A percentile compares a stretch with the other conserved stretches of the same genome.
Evolutionary conservation across 2,888 invertebrate species (phyloP).

Genomic region (Hydroisotoma schaefferi): DNA sequence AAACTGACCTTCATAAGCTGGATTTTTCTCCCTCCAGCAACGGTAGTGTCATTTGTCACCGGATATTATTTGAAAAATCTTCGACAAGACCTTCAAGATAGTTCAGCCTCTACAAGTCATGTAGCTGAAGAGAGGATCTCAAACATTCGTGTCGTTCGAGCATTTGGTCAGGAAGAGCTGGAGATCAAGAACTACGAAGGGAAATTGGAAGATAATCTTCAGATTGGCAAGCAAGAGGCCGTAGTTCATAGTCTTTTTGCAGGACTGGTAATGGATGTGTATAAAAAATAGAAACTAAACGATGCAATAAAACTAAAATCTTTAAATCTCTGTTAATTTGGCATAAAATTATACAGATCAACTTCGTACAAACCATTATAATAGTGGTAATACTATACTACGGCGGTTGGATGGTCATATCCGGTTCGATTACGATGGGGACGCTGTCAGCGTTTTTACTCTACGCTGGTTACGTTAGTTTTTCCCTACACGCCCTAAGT

Average conservation of each 20-base stretch:
- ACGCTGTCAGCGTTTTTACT: conserved; percentile 87
- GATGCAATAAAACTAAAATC: too few species aligned
- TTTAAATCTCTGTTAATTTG: too few species aligned
- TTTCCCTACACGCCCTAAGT: conserved; percentile 53
- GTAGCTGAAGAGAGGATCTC: conserved; percentile 86
- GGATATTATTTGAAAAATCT: conserved; percentile 80
- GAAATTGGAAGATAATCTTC: conserved; percentile 68
- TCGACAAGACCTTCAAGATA: conserved; percentile 71
- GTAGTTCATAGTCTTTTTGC: too few species aligned
- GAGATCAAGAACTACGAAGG: conserved; percentile 68
- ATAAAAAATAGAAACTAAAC: too few species aligned
- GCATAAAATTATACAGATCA: too few species aligned
- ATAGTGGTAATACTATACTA: conserved; percentile 86
- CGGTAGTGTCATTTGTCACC: conserved; percentile 73
- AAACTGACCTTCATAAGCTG: conserved; percentile 80
- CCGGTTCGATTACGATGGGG: conserved; percentile 73
- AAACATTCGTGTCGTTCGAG: conserved; percentile 88
- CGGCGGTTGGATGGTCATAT: conserved; percentile 82
- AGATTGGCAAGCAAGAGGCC: conserved; percentile 72
- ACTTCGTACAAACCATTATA: conserved; percentile 75
- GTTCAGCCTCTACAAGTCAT: conserved; percentile 60
- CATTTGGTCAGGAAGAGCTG: conserved; percentile 79
- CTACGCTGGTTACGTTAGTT: conserved; percentile 89
- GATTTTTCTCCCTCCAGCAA: conserved; percentile 84
- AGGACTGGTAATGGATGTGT: too few species aligned